A percentile compares a stretch with the other conserved stretches of the same genome.
phyloP scores from a whole-genome alignment of 2,888 invertebrate species.

The Oxycera nigricornis region DNA sequence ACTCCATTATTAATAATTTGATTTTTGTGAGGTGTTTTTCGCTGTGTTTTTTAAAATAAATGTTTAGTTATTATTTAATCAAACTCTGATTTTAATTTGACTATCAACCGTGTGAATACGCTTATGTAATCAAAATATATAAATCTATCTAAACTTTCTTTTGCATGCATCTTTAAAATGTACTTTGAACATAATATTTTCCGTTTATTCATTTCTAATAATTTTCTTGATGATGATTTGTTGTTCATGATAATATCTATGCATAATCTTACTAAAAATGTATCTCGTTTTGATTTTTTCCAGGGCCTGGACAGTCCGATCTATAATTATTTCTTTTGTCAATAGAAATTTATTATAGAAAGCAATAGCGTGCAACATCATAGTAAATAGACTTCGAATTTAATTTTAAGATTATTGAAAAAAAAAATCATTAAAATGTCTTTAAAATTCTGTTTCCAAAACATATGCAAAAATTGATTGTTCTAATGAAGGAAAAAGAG shows the following conservation, averaged over 20 bases:
- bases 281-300: too few relatives aligned
- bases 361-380: neutral
- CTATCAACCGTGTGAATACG: neutral
- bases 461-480: too few relatives aligned
- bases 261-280: too few relatives aligned
- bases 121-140: neutral
- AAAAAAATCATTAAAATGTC: too few relatives aligned
- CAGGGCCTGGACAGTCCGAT: constrained; percentile 70
- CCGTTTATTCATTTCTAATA: constrained; percentile 27
- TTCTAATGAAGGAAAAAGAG: too few relatives aligned
- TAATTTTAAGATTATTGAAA: too few relatives aligned
- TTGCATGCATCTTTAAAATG: neutral
- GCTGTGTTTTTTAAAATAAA: neutral
- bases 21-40: neutral
- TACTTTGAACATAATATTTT: constrained; percentile 24
- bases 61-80: neutral
- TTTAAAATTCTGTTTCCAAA: too few relatives aligned
- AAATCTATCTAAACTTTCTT: neutral
- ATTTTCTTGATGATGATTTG: constrained; percentile 19
- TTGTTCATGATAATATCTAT: constrained; percentile 35
- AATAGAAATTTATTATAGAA: constrained; percentile 62
- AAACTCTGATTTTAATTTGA: neutral
- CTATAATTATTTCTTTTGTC: constrained; percentile 64
- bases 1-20: neutral
- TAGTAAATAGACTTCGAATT: too few relatives aligned